Percentiles rank a stretch among this genome's conserved stretches.
Evolutionary conservation across 2,113 vertebrate genomes (phyloP).

Genomic region (Dasyurus viverrinus): DNA sequence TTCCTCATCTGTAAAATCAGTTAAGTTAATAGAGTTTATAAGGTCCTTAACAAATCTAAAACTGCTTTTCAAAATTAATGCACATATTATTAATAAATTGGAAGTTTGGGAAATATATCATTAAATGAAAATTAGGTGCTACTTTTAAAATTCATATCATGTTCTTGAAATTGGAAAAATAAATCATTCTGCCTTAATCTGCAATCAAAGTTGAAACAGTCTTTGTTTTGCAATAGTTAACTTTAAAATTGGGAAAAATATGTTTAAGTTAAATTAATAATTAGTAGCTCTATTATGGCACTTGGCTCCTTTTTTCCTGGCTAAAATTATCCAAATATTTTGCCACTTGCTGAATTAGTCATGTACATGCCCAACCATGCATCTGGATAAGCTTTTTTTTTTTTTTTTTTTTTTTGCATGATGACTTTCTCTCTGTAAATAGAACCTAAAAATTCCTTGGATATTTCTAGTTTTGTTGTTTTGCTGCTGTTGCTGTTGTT

Average conservation of each 20-base stretch:
- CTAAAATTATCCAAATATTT: constrained; percentile 35
- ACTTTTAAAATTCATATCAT: constrained; percentile 21
- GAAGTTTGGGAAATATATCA: constrained; percentile 20
- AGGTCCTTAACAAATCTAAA: neutral
- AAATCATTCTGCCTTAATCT: neutral
- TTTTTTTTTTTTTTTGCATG: neutral
- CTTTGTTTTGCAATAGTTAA: constrained; percentile 31
- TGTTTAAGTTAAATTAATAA: constrained; percentile 1
- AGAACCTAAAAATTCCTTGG: neutral
- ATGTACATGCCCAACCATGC: neutral
- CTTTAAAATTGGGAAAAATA: neutral
- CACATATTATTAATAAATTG: neutral
- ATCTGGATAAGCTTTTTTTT: neutral
- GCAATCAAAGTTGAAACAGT: constrained; percentile 6
- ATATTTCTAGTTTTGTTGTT: neutral
- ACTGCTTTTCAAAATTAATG: neutral
- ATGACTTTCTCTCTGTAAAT: neutral
- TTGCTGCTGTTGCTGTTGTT: neutral
- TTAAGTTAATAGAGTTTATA: neutral
- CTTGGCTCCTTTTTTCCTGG: neutral
- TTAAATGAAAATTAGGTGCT: constrained; percentile 11
- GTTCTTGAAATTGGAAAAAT: neutral
- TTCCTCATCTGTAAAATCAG: neutral
- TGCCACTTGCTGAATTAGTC: neutral
- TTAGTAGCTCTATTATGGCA: neutral